phyloP scores from a whole-genome alignment of 2,888 invertebrate genomes.

The Pseudococcus jackbeardsleyi region DNA sequence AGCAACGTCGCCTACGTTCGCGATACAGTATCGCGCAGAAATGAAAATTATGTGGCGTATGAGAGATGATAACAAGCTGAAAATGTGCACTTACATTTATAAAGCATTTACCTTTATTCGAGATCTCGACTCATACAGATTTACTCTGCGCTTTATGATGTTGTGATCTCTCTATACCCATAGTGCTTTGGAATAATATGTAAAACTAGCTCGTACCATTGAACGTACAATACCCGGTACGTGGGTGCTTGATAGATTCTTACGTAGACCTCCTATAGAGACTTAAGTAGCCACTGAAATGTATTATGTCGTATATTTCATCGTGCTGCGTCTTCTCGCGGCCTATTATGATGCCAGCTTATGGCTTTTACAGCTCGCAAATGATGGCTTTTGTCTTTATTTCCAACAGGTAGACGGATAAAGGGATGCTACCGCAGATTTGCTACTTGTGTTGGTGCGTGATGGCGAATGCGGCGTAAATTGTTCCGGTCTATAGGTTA shows the following conservation, averaged over 20 bases:
- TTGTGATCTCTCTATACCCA: constrained; percentile 6
- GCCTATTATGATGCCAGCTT: neutral
- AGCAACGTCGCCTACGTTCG: neutral
- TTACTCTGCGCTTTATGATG: neutral
- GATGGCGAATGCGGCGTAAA: neutral
- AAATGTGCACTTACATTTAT: constrained; percentile 12
- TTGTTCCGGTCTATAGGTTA: neutral
- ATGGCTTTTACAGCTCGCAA: constrained; percentile 1
- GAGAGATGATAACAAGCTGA: neutral
- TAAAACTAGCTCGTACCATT: neutral
- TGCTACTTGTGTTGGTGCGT: neutral
- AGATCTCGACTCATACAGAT: neutral
- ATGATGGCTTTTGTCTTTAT: constrained; percentile 58
- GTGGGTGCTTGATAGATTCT: constrained; percentile 61
- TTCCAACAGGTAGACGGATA: constrained; percentile 24
- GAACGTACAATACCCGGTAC: neutral
- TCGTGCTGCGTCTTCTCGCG: neutral
- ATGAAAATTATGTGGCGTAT: neutral
- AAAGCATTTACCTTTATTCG: neutral
- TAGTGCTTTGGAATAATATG: constrained; percentile 18
- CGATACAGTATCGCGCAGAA: neutral
- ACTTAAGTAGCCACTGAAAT: constrained; percentile 61
- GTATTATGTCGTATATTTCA: constrained; percentile 54
- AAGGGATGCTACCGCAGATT: neutral
- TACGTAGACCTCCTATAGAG: constrained; percentile 58